phyloP scores from a whole-genome alignment of 2,113 vertebrate species.

The Rattus rattus region DNA sequence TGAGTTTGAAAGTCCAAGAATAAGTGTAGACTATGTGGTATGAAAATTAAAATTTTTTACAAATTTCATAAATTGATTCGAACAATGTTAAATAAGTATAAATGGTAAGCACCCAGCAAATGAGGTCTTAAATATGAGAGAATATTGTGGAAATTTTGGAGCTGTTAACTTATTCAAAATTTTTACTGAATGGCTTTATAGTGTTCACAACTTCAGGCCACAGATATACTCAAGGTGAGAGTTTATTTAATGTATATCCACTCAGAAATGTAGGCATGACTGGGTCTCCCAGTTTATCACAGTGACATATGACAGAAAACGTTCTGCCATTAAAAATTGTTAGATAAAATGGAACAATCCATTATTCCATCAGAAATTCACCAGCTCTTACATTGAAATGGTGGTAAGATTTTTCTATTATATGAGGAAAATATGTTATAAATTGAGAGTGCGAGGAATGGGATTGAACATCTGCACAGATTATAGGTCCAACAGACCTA shows the following conservation, averaged over 20 bases:
- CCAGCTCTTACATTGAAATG: background rate
- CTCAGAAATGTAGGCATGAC: accelerated
- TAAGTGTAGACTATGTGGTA: background rate
- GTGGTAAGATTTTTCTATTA: too few species aligned
- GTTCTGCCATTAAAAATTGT: background rate
- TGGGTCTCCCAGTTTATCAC: background rate
- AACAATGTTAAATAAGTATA: background rate
- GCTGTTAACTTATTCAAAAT: background rate
- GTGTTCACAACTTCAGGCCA: background rate
- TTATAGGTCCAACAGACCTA: background rate
- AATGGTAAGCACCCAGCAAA: background rate
- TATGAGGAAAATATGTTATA: background rate
- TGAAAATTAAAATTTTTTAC: background rate
- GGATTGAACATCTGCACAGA: background rate
- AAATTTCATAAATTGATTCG: too few species aligned
- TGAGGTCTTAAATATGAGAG: background rate
- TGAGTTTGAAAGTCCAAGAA: accelerated
- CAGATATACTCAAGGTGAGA: background rate
- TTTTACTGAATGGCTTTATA: background rate
- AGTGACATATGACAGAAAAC: background rate
- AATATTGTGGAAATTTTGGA: background rate
- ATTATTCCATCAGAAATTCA: background rate
- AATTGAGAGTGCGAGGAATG: background rate
- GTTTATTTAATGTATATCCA: background rate
- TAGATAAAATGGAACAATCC: background rate